Base-by-base conservation (phyloP, 2,797 vertebrate species). In the Menidia menidia region DNA sequence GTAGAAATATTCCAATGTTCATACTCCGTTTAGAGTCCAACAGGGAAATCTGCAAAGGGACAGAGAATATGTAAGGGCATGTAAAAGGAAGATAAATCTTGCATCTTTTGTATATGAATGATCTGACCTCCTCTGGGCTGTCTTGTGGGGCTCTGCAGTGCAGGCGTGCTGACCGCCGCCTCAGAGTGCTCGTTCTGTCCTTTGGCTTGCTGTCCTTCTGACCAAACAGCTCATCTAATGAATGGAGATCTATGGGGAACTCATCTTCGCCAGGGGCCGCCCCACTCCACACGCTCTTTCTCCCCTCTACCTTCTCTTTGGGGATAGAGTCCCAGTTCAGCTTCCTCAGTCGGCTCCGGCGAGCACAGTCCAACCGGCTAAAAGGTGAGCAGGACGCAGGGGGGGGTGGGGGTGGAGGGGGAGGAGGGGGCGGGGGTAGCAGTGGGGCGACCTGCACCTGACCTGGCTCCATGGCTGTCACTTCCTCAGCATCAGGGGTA, bases 1-100 rank as follows among this genome's bases (percentile, higher is more conserved):
- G 94, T 7, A 96, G 93, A 83, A 96, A 95, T 83, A 96, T 96
- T 64, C 94, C 94, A 68, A 95, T 91, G 77, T 96, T 96, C 95
- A 96, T 96, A 63, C 94, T 94, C 76, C 94, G 93, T 75, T 95
- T 95, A 43, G 95, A 92, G 80, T 95, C 95, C 68, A 96, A 78
- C 33, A 96, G 67, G 19, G 89, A 92, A 73, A 96, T 93, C 95
- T 96, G 82, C 30, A 72, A 78, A 78, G 8, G 81, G 32, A 56
- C 8, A 75, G 60, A 70, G 31, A 1, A 66, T 12, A 67, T 1
- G 43, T 72, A 55, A 75, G 30, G 3, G 10, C 0, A 35, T 35
- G 45, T 30, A 55, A 52, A 63, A 15, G 12, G 55, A 13, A 41
- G 16, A 51, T 19, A 35, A 7, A 18, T 16, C 3, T 35, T 43